Conservation (phyloP, 2,113 vertebrate species). For the Rhabdornis inornatus region DNA sequence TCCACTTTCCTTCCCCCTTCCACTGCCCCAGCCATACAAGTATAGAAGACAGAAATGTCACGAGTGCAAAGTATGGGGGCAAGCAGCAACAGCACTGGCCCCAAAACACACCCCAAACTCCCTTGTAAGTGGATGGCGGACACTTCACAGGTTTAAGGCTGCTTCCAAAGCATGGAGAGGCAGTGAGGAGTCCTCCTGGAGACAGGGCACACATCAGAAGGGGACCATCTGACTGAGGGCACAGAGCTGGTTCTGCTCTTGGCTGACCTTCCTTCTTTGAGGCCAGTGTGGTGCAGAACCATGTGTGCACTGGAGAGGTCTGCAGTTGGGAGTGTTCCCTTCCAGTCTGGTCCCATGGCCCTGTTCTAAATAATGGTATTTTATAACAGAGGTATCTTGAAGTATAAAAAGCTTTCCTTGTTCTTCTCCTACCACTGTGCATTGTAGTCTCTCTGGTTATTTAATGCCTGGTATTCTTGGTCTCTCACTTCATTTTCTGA, state of each 20-base stretch:
- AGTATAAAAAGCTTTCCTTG: conserved; percentile 68
- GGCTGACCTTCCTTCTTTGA: neutral
- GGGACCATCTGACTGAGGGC: neutral
- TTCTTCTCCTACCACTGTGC: conserved; percentile 60
- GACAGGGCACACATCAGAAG: neutral
- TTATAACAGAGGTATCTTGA: conserved; percentile 25
- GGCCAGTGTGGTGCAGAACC: neutral
- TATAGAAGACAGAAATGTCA: neutral
- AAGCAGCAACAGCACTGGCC: neutral
- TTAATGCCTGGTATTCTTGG: conserved; percentile 14
- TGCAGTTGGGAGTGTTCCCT: neutral
- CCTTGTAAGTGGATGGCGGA: neutral
- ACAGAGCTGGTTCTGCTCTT: neutral
- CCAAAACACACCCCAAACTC: neutral
- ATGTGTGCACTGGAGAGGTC: neutral
- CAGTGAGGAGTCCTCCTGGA: neutral
- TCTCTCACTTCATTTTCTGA: conserved; percentile 3
- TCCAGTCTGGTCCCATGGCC: neutral
- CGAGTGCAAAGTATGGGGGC: neutral
- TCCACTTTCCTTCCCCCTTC: neutral
- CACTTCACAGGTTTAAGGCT: neutral
- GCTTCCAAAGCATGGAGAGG: neutral
- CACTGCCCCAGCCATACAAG: neutral
- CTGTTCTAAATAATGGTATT: conserved; percentile 29
- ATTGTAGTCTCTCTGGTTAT: conserved; percentile 44